A percentile compares a stretch with the other conserved stretches of the same genome.
phyloP scores from a whole-genome alignment of 2,113 vertebrate species.

The Acinonyx jubatus region DNA sequence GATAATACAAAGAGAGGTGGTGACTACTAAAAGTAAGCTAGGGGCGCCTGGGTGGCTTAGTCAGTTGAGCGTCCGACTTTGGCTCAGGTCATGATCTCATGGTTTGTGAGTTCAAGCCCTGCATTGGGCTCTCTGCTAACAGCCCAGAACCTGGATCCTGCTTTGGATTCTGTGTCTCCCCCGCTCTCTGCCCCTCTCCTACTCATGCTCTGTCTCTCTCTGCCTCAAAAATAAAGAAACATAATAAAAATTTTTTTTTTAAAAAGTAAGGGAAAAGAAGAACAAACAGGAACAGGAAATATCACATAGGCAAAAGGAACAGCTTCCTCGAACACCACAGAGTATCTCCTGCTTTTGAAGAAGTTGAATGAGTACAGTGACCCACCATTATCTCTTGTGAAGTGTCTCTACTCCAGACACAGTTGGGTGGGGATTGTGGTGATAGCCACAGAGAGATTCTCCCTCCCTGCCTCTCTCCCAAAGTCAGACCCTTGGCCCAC shows the following conservation, averaged over 20 bases:
- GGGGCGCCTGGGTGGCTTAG: no score
- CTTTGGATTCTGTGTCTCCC: no score
- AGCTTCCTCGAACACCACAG: background rate
- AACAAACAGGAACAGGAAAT: background rate
- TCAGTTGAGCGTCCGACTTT: no score
- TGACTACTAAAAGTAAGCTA: background rate
- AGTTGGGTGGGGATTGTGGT: background rate
- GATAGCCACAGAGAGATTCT: background rate
- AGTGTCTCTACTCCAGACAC: background rate
- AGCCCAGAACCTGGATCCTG: no score
- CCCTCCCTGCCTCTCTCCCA: background rate
- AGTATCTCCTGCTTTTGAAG: background rate
- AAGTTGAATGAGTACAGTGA: background rate
- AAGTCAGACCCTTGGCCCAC: background rate
- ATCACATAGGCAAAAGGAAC: background rate
- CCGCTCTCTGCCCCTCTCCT: no score
- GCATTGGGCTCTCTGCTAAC: no score
- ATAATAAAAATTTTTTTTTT: no score
- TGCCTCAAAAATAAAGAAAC: no score
- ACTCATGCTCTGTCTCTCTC: no score
- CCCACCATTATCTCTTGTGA: background rate
- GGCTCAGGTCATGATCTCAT: no score
- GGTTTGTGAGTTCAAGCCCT: no score
- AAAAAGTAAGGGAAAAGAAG: background rate
- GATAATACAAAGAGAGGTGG: background rate